Evolutionary conservation across 1,140 invertebrate genomes (phyloP).

Genomic region (Pseudomyrmex cubaensis): DNA sequence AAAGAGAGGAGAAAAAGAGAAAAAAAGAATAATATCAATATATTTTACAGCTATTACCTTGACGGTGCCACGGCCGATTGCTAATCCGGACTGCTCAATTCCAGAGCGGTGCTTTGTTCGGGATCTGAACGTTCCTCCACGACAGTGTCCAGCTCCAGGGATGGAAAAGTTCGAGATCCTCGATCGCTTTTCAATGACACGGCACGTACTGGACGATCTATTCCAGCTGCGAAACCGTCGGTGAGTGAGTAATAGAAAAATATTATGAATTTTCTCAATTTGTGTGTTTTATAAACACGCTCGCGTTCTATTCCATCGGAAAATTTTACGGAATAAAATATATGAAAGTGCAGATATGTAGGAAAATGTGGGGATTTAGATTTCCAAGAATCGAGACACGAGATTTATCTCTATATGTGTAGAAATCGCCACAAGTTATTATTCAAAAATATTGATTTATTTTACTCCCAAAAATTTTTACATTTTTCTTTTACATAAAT

Average conservation of each 20-base stretch:
- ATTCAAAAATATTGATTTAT: too few species aligned
- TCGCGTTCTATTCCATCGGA: background rate
- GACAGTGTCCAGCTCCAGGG: slow-evolving; percentile 92
- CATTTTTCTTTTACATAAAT: too few species aligned
- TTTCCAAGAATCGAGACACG: too few species aligned
- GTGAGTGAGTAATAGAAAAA: slow-evolving; percentile 1
- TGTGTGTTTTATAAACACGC: background rate
- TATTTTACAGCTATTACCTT: slow-evolving; percentile 69
- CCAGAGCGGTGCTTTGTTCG: slow-evolving; percentile 87
- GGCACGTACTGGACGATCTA: slow-evolving; percentile 87
- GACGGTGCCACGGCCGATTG: slow-evolving; percentile 81
- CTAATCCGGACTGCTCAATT: slow-evolving; percentile 83
- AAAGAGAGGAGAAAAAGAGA: too few species aligned
- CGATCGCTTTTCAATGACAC: slow-evolving; percentile 88
- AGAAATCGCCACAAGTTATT: too few species aligned
- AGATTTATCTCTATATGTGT: too few species aligned
- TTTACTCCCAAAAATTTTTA: too few species aligned
- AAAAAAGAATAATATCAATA: background rate
- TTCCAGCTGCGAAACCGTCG: slow-evolving; percentile 75
- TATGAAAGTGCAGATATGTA: too few species aligned
- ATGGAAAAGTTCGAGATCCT: slow-evolving; percentile 88
- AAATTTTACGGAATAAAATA: too few species aligned
- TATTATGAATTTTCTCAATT: background rate
- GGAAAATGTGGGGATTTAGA: too few species aligned
- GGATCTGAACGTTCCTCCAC: slow-evolving; percentile 92